phyloP scores from a whole-genome alignment of 2,797 vertebrate genomes.

The Anisognathus igniventris region DNA sequence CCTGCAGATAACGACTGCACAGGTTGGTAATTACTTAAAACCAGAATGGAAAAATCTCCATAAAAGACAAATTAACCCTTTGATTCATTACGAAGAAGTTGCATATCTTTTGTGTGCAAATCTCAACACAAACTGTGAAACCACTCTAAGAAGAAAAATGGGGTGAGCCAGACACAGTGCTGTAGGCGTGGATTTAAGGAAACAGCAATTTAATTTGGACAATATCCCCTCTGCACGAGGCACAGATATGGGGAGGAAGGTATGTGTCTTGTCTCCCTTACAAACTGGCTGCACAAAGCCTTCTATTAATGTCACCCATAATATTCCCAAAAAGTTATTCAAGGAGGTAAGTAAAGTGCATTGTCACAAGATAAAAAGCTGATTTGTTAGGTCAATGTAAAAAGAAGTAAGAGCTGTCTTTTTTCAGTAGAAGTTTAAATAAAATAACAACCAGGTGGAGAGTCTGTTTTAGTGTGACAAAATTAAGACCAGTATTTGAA shows the following conservation, averaged over 20 bases:
- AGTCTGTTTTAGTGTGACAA: neutral
- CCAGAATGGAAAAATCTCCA: conserved; percentile 35
- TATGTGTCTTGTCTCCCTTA: neutral
- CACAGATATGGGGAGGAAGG: neutral
- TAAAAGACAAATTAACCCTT: conserved; percentile 55
- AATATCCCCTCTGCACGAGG: neutral
- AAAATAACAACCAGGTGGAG: neutral
- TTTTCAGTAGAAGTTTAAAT: neutral
- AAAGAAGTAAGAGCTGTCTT: neutral
- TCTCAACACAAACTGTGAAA: neutral
- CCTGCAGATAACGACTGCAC: conserved; percentile 31
- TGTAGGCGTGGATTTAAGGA: neutral
- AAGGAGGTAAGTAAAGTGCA: neutral
- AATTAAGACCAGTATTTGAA: neutral
- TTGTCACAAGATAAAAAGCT: neutral
- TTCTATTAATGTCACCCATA: neutral
- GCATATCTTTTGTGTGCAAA: neutral
- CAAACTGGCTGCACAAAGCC: neutral
- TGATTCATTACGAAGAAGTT: conserved; percentile 15
- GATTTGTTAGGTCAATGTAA: neutral
- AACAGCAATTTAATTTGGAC: neutral
- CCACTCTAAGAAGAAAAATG: neutral
- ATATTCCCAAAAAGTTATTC: neutral
- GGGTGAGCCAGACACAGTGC: neutral
- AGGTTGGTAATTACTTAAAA: conserved; percentile 59